A percentile compares a stretch with the other conserved stretches of the same genome.
Conservation (phyloP, 2,888 invertebrate genomes). For the Thera britannica region DNA sequence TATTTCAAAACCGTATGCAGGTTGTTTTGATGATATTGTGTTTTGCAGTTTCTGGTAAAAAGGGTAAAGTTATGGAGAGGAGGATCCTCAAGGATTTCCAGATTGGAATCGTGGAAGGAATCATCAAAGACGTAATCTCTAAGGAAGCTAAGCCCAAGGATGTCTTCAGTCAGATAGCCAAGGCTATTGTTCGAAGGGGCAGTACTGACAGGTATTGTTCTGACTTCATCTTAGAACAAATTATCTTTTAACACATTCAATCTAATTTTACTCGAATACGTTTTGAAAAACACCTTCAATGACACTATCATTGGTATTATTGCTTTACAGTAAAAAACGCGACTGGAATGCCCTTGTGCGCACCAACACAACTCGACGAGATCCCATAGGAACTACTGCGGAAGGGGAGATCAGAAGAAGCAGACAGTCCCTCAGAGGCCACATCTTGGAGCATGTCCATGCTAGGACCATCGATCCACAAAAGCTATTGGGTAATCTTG, state of each 20-base stretch:
- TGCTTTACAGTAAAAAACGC: conserved; percentile 84
- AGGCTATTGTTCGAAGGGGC: conserved; percentile 89
- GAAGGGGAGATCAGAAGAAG: conserved; percentile 87
- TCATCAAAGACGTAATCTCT: conserved; percentile 89
- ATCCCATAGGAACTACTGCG: conserved; percentile 92
- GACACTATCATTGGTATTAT: too few species aligned
- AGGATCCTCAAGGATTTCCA: conserved; percentile 95
- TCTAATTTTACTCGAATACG: too few species aligned
- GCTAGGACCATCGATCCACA: conserved; percentile 89
- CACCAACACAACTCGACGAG: conserved; percentile 87
- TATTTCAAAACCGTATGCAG: too few species aligned
- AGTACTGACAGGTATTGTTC: conserved; percentile 63
- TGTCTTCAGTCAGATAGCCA: conserved; percentile 93
- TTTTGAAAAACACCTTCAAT: too few species aligned
- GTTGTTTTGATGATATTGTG: conserved; percentile 38
- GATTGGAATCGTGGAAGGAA: conserved; percentile 93
- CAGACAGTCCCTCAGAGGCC: conserved; percentile 89
- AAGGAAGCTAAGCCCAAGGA: conserved; percentile 89
- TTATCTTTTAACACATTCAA: too few species aligned
- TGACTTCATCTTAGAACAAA: too few species aligned
- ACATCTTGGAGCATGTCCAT: conserved; percentile 88
- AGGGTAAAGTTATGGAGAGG: conserved; percentile 94
- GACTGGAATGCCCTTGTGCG: conserved; percentile 95
- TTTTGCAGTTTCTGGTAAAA: conserved; percentile 90
- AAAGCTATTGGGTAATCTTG: conserved; percentile 86